Evolutionary conservation across 2,888 invertebrate genomes (phyloP), one percentile per base, ranked within the genome.

Genomic region (Heliconius sara): DNA sequence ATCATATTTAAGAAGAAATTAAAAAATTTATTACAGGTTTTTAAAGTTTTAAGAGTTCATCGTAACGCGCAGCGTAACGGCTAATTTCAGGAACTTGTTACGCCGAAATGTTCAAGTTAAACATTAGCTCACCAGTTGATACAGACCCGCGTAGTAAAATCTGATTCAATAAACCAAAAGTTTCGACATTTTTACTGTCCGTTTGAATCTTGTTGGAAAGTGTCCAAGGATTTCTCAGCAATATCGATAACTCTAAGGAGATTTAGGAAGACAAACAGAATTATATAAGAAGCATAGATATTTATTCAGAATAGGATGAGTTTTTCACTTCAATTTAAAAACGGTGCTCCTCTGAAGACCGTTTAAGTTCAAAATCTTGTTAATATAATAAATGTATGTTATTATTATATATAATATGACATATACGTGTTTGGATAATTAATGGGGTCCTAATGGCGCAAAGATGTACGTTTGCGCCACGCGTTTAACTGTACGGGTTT

Each of bases 111-210:
- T 74, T 75, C 60, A 77, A 81, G 76, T 81, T 66, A 72, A 79
- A 79, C 75, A 63, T 78, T 80, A 77, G 25, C 65, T 76, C 68
- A 52, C 73, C 77, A 76, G 72, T 76, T 81, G 77, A 78, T 81
- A 79, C 67, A 79, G 66, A 81, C 65, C 78, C 80, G 76, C 79
- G 79, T 79, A 80, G 80, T 80, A 80, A 79, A 81, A 82, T 80
- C 79, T 79, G 80, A 83, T 76, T 83, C 82, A 82, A 81, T 84
- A 79, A 80, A 85, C 85, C 84, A 86, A 88, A 90, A 91, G 86
- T 91, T 91, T 89, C 83, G 89, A 91, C 90, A 90, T 90, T 91
- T 91, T 91, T 91, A 90, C 86, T 88, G 88, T 89, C 88, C 88
- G 86, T 77, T 74, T 71, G 76, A 79, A 82, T 80, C 81, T 63